Percentiles rank a stretch among this genome's conserved stretches.
Conservation (phyloP, 1,140 invertebrate genomes). For the Drosophila repleta region DNA sequence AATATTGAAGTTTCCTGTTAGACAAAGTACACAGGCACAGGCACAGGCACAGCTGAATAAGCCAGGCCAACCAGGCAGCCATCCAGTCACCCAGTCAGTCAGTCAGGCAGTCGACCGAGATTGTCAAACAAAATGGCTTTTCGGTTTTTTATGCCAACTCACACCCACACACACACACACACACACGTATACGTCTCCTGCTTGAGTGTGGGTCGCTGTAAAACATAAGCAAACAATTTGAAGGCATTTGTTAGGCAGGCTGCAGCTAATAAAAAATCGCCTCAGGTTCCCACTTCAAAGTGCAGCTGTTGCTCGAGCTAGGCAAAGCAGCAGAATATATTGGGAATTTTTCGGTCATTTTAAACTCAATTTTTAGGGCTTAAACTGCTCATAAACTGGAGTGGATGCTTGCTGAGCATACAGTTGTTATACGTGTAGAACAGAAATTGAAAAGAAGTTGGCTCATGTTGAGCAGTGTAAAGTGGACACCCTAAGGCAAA, state of each 20-base stretch:
- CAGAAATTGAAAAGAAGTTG: too few species aligned
- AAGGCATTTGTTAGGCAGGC: conserved; percentile 10
- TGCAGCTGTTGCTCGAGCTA: conserved; percentile 18
- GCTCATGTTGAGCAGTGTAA: too few species aligned
- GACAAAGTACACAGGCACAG: conserved; percentile 46
- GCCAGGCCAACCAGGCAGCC: conserved; percentile 1
- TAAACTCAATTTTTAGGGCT: too few species aligned
- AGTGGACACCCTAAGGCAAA: too few species aligned
- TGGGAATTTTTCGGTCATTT: too few species aligned
- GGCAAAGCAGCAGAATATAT: too few species aligned
- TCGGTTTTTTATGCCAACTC: conserved; percentile 46
- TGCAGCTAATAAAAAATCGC: conserved; percentile 24
- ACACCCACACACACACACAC: neutral
- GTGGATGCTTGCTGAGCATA: too few species aligned
- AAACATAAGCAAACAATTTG: conserved; percentile 43
- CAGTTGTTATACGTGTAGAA: too few species aligned
- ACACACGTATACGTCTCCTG: neutral
- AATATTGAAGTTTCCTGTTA: conserved; percentile 80
- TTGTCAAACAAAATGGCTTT: conserved; percentile 72
- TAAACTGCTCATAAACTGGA: too few species aligned
- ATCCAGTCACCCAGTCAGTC: neutral
- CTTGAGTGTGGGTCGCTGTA: conserved; percentile 1
- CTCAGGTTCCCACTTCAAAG: conserved; percentile 33
- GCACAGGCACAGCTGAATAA: conserved; percentile 32
- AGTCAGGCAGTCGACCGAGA: conserved; percentile 45